phyloP scores from a whole-genome alignment of 2,113 vertebrate species.

The Triplophysa dalaica region DNA sequence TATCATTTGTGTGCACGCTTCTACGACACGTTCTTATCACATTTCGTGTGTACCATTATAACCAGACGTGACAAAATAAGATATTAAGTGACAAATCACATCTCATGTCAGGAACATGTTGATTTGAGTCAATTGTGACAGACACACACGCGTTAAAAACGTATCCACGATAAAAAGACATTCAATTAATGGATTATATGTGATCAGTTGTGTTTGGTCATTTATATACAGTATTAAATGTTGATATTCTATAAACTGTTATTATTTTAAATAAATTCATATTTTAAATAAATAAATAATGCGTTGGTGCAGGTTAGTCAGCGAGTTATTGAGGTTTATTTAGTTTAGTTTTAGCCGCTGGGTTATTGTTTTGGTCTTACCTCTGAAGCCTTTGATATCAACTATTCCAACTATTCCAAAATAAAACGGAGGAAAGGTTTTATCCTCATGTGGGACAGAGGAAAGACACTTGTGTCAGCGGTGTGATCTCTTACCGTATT shows the following conservation, averaged over 20 bases:
- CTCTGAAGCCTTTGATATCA: constrained; percentile 5
- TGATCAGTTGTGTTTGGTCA: no score
- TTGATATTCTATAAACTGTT: background rate
- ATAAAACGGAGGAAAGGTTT: background rate
- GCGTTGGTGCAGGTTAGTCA: background rate
- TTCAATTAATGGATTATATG: no score
- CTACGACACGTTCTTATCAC: no score
- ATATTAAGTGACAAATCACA: no score
- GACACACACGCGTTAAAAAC: no score
- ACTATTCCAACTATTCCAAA: constrained; percentile 12
- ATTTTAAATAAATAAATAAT: background rate
- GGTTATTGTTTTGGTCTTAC: background rate
- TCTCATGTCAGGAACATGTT: no score
- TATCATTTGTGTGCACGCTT: no score
- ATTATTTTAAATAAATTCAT: background rate
- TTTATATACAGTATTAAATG: no score
- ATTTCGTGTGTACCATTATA: no score
- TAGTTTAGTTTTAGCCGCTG: background rate
- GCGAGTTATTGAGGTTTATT: background rate
- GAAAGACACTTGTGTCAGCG: background rate
- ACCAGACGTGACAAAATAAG: no score
- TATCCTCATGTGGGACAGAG: background rate
- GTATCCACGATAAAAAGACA: no score
- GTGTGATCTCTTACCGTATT: constrained; percentile 82
- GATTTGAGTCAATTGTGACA: no score